These are phyloP conservation scores for Pituophis catenifer DNA, from an alignment of 2,113 vertebrate species.

Conservation along the genomic window DNA sequence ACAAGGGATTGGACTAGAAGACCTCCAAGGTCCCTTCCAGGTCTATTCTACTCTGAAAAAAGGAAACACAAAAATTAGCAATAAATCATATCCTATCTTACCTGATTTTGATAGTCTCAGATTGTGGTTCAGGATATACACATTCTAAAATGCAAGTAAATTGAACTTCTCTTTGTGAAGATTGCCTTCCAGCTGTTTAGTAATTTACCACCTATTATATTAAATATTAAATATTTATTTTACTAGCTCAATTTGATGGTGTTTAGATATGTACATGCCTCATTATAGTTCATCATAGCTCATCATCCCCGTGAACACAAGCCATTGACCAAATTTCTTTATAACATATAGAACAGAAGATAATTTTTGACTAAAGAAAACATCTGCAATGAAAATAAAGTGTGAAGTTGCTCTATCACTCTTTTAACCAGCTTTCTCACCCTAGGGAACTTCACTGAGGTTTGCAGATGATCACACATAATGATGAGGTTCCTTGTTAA, in stretches of 20 bases:
- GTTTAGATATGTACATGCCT: constrained; percentile 6
- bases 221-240: neutral
- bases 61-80: neutral
- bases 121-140: neutral
- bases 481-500: constrained; percentile 55
- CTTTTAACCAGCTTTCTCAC: constrained; percentile 34
- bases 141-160: neutral
- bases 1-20: neutral
- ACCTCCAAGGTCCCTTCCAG: neutral
- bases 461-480: constrained; percentile 49
- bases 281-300: neutral
- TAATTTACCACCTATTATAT: no score
- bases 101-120: neutral
- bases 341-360: neutral
- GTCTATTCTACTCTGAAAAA: neutral
- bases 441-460: constrained; percentile 39
- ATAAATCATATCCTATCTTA: neutral
- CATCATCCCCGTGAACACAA: constrained; percentile 10
- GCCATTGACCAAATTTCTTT: constrained; percentile 30
- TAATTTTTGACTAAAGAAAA: neutral
- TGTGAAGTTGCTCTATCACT: constrained; percentile 5
- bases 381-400: neutral
- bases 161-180: neutral
- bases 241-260: neutral
- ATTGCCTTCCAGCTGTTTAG: neutral